phyloP scores from a whole-genome alignment of 1,140 invertebrate species.

The Bombus polaris region DNA sequence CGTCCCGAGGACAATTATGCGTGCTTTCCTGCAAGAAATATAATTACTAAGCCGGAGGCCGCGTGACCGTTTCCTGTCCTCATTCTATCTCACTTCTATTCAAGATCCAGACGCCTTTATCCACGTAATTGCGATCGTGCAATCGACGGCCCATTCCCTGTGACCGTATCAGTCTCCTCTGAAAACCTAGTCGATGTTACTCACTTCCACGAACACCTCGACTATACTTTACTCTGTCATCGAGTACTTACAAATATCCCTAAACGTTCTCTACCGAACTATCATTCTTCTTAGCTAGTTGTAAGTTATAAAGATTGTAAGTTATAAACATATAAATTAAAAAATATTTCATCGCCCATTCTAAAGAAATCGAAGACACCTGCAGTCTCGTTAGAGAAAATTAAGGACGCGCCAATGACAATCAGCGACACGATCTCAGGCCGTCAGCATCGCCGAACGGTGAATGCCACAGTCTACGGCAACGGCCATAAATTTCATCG shows the following conservation, averaged over 20 bases:
- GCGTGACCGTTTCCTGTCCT: slow-evolving; percentile 24
- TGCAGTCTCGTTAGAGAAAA: too few species aligned
- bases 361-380: neutral
- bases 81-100: neutral
- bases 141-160: slow-evolving; percentile 5
- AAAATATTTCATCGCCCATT: neutral
- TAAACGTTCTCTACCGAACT: neutral
- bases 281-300: neutral
- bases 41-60: slow-evolving; percentile 33
- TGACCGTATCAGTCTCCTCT: neutral
- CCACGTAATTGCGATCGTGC: slow-evolving; percentile 27
- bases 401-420: neutral
- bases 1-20: slow-evolving; percentile 32
- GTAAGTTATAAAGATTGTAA: neutral
- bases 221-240: too few species aligned
- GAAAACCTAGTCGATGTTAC: too few species aligned
- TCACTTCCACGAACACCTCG: neutral
- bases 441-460: neutral
- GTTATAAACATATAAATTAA: neutral
- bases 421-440: neutral
- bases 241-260: too few species aligned
- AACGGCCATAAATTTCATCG: slow-evolving; percentile 21
- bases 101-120: slow-evolving; percentile 23
- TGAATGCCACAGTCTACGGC: neutral
- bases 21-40: slow-evolving; percentile 33